phyloP scores from a whole-genome alignment of 2,113 vertebrate genomes.

The Rattus norvegicus region DNA sequence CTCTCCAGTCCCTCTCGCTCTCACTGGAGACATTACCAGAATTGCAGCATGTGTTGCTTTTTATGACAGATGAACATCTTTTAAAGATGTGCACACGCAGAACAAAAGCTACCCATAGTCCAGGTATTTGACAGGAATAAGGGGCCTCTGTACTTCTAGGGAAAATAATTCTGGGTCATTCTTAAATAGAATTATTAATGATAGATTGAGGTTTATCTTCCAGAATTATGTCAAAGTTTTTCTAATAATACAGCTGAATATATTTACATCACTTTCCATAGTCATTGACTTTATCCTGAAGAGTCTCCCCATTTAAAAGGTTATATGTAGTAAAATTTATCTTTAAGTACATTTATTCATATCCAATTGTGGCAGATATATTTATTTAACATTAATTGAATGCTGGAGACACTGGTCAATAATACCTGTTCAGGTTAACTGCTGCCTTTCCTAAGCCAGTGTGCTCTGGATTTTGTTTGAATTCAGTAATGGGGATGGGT shows the following conservation, averaged over 20 bases:
- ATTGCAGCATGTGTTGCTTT: constrained; percentile 55
- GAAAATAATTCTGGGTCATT: background rate
- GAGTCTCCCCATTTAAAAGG: background rate
- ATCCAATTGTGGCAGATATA: background rate
- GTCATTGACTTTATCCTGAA: background rate
- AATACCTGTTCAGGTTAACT: rapidly evolving
- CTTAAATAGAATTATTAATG: background rate
- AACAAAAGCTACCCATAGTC: background rate
- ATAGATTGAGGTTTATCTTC: background rate
- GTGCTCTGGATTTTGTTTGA: background rate
- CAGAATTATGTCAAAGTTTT: background rate
- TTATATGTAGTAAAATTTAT: background rate
- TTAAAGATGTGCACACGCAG: constrained; percentile 27
- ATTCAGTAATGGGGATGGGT: background rate
- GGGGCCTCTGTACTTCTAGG: background rate
- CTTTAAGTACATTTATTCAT: background rate
- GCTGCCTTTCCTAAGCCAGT: background rate
- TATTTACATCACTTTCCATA: background rate
- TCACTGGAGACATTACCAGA: constrained; percentile 45
- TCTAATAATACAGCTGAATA: background rate
- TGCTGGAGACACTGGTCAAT: background rate
- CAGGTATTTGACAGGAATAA: background rate
- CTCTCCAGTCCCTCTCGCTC: constrained; percentile 9
- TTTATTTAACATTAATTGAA: background rate
- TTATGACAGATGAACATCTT: constrained; percentile 48